Conservation (phyloP, 2,113 vertebrate species). For the Psilopogon haemacephalus region DNA sequence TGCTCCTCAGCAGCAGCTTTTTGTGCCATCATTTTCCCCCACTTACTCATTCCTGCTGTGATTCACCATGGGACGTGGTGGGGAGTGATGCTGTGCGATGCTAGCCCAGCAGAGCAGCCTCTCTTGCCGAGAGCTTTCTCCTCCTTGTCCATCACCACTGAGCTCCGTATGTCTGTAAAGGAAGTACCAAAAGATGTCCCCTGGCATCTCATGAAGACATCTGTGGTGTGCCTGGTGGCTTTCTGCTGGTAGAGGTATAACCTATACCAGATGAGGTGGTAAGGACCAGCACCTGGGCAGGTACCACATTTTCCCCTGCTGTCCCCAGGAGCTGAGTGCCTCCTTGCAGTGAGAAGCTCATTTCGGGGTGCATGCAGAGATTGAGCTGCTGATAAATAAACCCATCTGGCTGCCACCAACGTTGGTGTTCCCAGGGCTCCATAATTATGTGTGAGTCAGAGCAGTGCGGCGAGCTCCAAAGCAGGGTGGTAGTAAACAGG, state of each 20-base stretch:
- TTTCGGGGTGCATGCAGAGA: not conserved
- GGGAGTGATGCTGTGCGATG: not conserved
- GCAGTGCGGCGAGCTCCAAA: not conserved
- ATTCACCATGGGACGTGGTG: not conserved
- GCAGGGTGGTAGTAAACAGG: not conserved
- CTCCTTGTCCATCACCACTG: not conserved
- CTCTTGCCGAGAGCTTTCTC: not conserved
- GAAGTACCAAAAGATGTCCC: not conserved
- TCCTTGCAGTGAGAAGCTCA: not conserved
- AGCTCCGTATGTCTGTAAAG: not conserved
- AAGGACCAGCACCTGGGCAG: rapidly evolving
- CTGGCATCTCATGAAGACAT: not conserved
- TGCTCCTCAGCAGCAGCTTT: not conserved
- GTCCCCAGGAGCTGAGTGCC: not conserved
- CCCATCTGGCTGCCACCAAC: not conserved
- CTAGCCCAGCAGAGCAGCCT: not conserved
- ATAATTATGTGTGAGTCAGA: not conserved
- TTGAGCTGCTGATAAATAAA: not conserved
- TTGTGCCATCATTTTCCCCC: too few relatives aligned
- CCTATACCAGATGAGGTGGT: not conserved
- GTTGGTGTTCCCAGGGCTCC: not conserved
- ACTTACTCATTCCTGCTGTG: not conserved
- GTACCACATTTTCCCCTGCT: rapidly evolving
- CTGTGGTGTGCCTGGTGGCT: not conserved
- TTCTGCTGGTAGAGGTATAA: not conserved